phyloP scores from a whole-genome alignment of 1,140 invertebrate genomes.

The Panagrolaimus sp. region DNA sequence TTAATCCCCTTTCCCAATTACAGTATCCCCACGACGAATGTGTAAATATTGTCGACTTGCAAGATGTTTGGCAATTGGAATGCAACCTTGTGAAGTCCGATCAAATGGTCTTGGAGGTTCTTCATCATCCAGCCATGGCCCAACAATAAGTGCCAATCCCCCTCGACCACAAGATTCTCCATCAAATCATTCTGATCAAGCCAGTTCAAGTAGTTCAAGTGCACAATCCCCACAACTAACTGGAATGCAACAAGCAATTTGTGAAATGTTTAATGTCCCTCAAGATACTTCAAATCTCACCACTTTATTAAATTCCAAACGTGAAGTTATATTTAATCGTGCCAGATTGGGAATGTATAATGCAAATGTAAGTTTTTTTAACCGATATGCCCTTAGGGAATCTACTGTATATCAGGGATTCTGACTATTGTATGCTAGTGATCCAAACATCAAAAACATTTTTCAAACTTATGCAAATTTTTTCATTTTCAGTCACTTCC shows the following conservation, averaged over 20 bases:
- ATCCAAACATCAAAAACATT: too few species aligned
- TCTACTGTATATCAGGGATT: too few species aligned
- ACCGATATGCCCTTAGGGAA: too few species aligned
- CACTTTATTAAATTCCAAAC: background rate
- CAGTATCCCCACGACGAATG: conserved; percentile 16
- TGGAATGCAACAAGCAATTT: background rate
- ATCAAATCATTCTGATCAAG: conserved; percentile 3
- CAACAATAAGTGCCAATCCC: background rate
- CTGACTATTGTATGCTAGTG: too few species aligned
- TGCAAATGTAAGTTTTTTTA: background rate
- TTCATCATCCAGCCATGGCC: too few species aligned
- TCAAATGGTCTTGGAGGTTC: background rate
- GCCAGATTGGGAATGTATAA: background rate
- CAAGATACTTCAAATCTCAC: background rate
- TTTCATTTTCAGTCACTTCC: too few species aligned
- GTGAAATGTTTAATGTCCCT: conserved; percentile 5
- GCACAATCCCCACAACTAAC: conserved; percentile 7
- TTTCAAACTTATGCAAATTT: too few species aligned
- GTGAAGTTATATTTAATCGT: background rate
- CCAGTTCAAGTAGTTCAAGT: background rate
- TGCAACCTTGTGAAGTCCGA: conserved; percentile 9
- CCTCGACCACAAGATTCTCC: background rate
- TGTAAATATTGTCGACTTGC: conserved; percentile 10
- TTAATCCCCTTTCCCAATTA: background rate
- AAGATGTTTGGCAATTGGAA: conserved; percentile 2